Base-by-base conservation (phyloP, 2,797 vertebrate species). In the Margarornis squamiger region DNA sequence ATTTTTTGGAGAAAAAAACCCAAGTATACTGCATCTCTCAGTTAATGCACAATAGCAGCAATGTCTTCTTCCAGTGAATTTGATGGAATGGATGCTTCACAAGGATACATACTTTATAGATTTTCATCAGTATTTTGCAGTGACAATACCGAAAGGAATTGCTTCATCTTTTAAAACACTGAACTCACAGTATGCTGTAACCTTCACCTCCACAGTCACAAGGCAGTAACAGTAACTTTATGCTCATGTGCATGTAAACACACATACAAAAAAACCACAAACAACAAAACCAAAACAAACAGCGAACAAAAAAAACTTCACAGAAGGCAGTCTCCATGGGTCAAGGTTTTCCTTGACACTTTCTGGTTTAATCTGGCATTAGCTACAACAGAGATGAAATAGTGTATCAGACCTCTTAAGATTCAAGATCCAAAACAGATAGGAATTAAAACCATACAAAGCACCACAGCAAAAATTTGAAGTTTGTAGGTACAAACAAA, bases 21-120 rank as follows among this genome's bases (percentile, higher is more conserved):
- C 17, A 1, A 71, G 34, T 5, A 14, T 3, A 22, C 2, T 2
- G 24, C 24, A 26, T 7, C 26, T 57, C 66, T 68, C 43, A 17
- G 24, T 38, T 66, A 85, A 67, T 1, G 14, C 20, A 72, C n/a
- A 27, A 22, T 3, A 43, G 65, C 46, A 88, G 45, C 4, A 7
- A 43, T 2, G 6, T 17, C 48, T 14, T 27, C 10, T 49, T 63
- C 34, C 39, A 26, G 10, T 43, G 27, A 38, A 57, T 90, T 46
- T 71, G 32, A 43, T 15, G 27, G 55, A 83, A 58, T 6, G 5
- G 59, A 63, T 63, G 38, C 26, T 66, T 80, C 55, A 67, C 29
- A 11, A 23, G 12, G 23, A n/a, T 10, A 51, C 2, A 1, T 12
- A 46, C 23, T 43, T 51, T 6, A 68, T 0, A 36, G 20, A 36